Base-by-base conservation (phyloP, 2,888 invertebrate species). In the Melipona bicolor region DNA sequence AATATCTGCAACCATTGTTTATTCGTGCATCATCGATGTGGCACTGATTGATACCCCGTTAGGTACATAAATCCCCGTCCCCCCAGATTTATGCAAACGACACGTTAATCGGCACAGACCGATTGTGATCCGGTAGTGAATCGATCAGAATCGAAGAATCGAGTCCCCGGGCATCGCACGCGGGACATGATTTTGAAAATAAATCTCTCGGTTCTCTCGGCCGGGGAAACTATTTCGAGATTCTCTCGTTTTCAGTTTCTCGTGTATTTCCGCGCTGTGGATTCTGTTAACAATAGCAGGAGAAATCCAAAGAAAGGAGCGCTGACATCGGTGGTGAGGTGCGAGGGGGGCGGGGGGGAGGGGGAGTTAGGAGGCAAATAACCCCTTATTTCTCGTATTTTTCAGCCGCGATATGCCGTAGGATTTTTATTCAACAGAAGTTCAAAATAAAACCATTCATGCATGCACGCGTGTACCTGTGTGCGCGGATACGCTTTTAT, bases 1-100 rank as follows among this genome's bases (percentile, higher is more conserved):
- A 54, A 76, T 81, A 73, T 21, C 59, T 21, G 24, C 19, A 32
- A 17, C 49, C 54, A 32, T 61, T 24, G 21, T 82, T 56, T 73
- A 77, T 68, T 56, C 50, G 49, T 24, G 67, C 65, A 71, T 65
- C 71, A 52, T 62, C 72, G 54, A 49, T 21, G 36, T 32, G n/a
- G 50, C 76, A 77, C 81, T 77, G 81, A 83, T 77, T 81, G 68
- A 43, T 73, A 54, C 0, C 36, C 54, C n/a, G 15, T 54, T 52
- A 21, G 52, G 13, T 32, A 32, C 19, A 32, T 32, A 36, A 64
- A 64, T 69, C 59, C 32, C 32, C 1, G n/a, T n/a, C 9, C 9
- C 9, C 36, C 11, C 43, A 11, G 56, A 74, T 59, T 83, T 74
- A 71, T 74, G 56, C 21, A 69, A 84, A 75, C 62, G 67, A 68